Percentiles rank a stretch among this genome's conserved stretches.
phyloP scores from a whole-genome alignment of 2,113 vertebrate genomes.

The Clarias macrocephalus region DNA sequence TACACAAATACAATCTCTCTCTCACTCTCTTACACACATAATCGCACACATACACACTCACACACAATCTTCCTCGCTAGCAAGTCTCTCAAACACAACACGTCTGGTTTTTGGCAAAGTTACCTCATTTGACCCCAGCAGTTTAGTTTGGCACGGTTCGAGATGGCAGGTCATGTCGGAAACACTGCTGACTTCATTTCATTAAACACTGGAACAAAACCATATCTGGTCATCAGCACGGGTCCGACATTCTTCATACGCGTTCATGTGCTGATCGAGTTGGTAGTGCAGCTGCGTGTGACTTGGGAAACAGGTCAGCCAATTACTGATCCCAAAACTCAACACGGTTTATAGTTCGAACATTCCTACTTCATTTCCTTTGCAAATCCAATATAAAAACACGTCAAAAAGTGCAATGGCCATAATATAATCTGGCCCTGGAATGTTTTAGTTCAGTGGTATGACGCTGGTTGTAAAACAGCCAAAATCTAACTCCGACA shows the following conservation, averaged over 20 bases:
- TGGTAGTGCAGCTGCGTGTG: not conserved
- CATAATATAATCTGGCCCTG: not conserved
- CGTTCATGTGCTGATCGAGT: not conserved
- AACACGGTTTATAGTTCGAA: not conserved
- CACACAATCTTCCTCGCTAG: slow-evolving; percentile 15
- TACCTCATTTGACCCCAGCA: not conserved
- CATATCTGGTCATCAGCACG: not conserved
- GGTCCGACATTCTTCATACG: not conserved
- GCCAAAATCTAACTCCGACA: not conserved
- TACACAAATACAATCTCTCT: slow-evolving; percentile 19
- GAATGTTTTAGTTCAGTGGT: slow-evolving; percentile 32
- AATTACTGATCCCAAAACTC: not conserved
- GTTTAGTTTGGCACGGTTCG: slow-evolving; percentile 30
- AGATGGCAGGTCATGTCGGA: not conserved
- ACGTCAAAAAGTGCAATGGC: not conserved
- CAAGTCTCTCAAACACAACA: not conserved
- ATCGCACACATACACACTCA: slow-evolving; percentile 29
- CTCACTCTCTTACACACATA: not conserved
- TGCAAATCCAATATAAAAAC: not conserved
- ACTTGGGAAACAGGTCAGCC: not conserved
- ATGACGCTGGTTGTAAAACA: not conserved
- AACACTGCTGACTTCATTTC: slow-evolving; percentile 26
- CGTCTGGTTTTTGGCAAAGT: slow-evolving; percentile 17
- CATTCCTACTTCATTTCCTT: not conserved
- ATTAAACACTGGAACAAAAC: not conserved